Base-by-base conservation (phyloP, 2,113 vertebrate species). In the Dermatemys mawii region DNA sequence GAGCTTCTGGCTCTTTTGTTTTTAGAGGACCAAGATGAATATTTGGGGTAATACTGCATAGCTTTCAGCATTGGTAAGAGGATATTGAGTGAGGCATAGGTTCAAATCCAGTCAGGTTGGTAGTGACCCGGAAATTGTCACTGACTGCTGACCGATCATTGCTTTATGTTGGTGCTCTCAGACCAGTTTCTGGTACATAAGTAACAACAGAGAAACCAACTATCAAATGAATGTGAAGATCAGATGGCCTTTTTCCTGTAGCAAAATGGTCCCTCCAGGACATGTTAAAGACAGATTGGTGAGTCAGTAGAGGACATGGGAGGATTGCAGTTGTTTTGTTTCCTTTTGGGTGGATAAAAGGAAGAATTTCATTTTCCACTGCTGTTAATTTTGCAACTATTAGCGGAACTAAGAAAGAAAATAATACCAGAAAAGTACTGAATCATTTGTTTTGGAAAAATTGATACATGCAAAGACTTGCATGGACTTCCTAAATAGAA, bases 31-130 rank as follows among this genome's bases (percentile, higher is more conserved):
- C 84, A 57, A 6, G 84, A 55, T 87, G 85, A 90, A 57, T 96
- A 48, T 87, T 92, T 95, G 89, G 50, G 85, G 81, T 70, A 38
- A 22, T 89, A 50, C 55, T 57, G 5, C 81, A 82, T 93, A 95
- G 85, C 76, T 90, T 87, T 93, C 90, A 86, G 60, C 38, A 27
- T 29, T 46, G 73, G 41, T 76, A 76, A 76, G 82, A 89, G 88
- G 91, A 95, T 88, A 90, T 78, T 84, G 86, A 96, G 94, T 95
- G 91, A 97, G 86, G 83, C 22, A 94, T 11, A 93, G 95, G 96
- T 97, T 96, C 91, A 93, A 57, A 86, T 93, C 93, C 93, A 95
- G 93, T 94, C n/a, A 38, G 94, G 78, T 89, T 90, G 93, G 94
- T 78, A 53, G 49, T 82, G 84, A n/a, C 80, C 17, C 76, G 67